Percentiles rank a stretch among this genome's conserved stretches.
Conservation (phyloP, 2,888 invertebrate species). For the Dynastes hyllus region DNA sequence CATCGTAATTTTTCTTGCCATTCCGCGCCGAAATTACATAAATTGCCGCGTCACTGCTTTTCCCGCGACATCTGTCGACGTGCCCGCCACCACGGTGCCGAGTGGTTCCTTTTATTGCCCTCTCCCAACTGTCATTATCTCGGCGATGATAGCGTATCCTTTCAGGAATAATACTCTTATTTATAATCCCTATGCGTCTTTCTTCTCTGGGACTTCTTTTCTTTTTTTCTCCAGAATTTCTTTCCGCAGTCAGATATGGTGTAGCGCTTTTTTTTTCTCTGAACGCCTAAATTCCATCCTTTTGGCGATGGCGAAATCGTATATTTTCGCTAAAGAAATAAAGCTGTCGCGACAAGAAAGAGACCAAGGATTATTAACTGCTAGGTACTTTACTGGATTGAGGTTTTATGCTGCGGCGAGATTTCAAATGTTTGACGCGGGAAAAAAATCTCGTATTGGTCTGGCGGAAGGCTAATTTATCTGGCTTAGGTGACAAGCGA, state of each 20-base stretch:
- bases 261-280: neutral
- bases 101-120: conserved; percentile 18
- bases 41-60: conserved; percentile 1
- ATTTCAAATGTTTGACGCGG: conserved; percentile 2
- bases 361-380: conserved; percentile 40
- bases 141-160: conserved; percentile 25
- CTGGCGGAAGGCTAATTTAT: conserved; percentile 22
- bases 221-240: neutral
- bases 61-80: conserved; percentile 19
- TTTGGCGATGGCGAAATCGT: neutral
- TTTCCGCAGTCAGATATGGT: neutral
- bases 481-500: conserved; percentile 19
- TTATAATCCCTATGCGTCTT: conserved; percentile 37
- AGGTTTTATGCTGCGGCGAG: conserved; percentile 2
- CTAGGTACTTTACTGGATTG: conserved; percentile 1
- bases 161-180: conserved; percentile 37
- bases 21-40: conserved; percentile 18
- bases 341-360: conserved; percentile 25
- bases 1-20: neutral
- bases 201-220: neutral
- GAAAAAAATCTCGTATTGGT: neutral
- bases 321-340: conserved; percentile 21
- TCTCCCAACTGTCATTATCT: conserved; percentile 41
- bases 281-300: neutral
- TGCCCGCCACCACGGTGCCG: neutral